phyloP scores from a whole-genome alignment of 2,888 invertebrate species.

The Watsonalla cultraria region DNA sequence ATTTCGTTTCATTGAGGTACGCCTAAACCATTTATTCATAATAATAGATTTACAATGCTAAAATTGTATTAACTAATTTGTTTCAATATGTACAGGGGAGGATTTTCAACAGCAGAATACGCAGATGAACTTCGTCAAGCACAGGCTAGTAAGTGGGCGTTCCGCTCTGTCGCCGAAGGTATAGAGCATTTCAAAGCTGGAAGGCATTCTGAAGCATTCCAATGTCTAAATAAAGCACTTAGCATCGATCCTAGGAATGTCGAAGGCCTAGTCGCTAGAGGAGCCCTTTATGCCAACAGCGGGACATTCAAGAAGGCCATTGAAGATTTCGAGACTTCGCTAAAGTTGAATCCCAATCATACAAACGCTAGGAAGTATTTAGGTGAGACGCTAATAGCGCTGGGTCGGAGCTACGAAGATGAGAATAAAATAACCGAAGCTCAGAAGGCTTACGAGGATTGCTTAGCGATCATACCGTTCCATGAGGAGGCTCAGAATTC shows the following conservation, averaged over 20 bases:
- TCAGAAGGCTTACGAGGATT: slow-evolving; percentile 90
- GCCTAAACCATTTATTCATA: slow-evolving; percentile 3
- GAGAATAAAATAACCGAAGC: slow-evolving; percentile 92
- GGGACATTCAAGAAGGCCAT: slow-evolving; percentile 96
- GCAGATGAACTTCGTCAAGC: slow-evolving; percentile 91
- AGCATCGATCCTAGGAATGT: slow-evolving; percentile 95
- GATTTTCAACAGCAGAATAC: slow-evolving; percentile 89
- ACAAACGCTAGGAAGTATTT: slow-evolving; percentile 96
- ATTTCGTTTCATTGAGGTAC: slow-evolving; percentile 85
- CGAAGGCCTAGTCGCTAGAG: slow-evolving; percentile 94
- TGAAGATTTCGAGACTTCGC: slow-evolving; percentile 95
- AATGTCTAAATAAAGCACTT: slow-evolving; percentile 94
- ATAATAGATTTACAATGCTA: slow-evolving; percentile 2
- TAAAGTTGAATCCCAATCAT: slow-evolving; percentile 92
- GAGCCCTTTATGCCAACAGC: slow-evolving; percentile 95
- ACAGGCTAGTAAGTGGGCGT: slow-evolving; percentile 96
- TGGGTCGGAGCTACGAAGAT: slow-evolving; percentile 92
- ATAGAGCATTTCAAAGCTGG: slow-evolving; percentile 96
- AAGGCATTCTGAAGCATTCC: slow-evolving; percentile 95
- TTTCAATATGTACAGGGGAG: slow-evolving; percentile 72
- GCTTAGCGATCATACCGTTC: slow-evolving; percentile 89
- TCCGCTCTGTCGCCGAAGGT: slow-evolving; percentile 95
- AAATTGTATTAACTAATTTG: slow-evolving; percentile 1
- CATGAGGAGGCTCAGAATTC: slow-evolving; percentile 93
- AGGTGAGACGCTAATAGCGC: slow-evolving; percentile 93